Percentiles rank a stretch among this genome's conserved stretches.
phyloP scores from a whole-genome alignment of 2,888 invertebrate genomes.

The Tetramorium bicarinatum region DNA sequence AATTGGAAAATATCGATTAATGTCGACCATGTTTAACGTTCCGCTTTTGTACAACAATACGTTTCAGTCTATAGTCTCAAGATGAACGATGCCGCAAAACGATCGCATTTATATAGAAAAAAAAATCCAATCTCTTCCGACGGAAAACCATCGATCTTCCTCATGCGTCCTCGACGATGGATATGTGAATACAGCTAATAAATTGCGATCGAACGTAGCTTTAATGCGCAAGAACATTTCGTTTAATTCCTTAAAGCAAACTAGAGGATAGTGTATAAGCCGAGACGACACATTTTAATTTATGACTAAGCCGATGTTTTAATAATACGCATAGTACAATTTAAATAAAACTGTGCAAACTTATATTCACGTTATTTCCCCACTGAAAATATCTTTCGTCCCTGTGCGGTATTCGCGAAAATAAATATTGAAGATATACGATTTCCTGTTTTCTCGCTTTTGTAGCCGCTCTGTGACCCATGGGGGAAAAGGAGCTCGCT shows the following conservation, averaged over 20 bases:
- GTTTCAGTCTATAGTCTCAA: constrained; percentile 62
- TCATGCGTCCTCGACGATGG: constrained; percentile 44
- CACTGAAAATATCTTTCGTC: constrained; percentile 7
- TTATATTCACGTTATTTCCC: constrained; percentile 25
- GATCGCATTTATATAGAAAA: constrained; percentile 40
- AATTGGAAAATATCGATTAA: constrained; percentile 56
- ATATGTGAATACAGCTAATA: constrained; percentile 60
- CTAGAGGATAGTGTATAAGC: background rate
- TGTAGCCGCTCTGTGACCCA: background rate
- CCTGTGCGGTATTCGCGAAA: background rate
- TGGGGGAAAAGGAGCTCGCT: background rate
- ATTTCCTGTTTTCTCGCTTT: constrained; percentile 32
- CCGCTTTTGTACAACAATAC: constrained; percentile 32
- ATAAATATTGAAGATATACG: constrained; percentile 44
- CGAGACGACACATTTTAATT: no score
- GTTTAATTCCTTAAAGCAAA: background rate
- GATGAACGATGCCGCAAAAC: constrained; percentile 65
- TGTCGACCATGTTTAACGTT: background rate
- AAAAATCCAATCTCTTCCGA: constrained; percentile 68
- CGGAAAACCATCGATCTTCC: constrained; percentile 69
- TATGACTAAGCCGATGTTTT: constrained; percentile 1
- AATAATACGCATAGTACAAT: background rate
- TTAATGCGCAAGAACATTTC: constrained; percentile 21
- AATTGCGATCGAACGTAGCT: constrained; percentile 59
- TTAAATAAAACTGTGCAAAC: constrained; percentile 1